Conservation (phyloP, 2,113 vertebrate species). For the Salvelinus alpinus region DNA sequence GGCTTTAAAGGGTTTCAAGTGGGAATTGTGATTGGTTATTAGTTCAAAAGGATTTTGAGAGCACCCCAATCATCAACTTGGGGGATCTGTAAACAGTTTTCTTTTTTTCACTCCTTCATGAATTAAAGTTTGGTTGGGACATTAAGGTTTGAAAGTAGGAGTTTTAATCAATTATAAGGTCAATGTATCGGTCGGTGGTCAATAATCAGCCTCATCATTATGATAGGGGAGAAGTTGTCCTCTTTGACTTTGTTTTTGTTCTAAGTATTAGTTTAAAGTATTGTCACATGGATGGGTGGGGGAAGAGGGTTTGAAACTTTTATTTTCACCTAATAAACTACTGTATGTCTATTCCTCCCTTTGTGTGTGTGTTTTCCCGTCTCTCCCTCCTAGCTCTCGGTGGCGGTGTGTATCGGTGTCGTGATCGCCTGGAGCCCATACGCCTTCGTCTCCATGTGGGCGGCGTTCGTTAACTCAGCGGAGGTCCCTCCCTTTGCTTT, state of each 20-base stretch:
- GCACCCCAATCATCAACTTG: background rate
- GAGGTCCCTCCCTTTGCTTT: constrained; percentile 77
- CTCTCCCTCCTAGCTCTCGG: constrained; percentile 69
- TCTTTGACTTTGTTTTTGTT: too few species aligned
- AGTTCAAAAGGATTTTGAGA: background rate
- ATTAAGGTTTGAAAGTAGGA: too few species aligned
- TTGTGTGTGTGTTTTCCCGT: constrained; percentile 7
- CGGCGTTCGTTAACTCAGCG: constrained; percentile 66
- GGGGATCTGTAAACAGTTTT: too few species aligned
- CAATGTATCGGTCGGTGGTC: too few species aligned
- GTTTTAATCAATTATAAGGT: too few species aligned
- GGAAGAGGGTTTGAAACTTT: background rate
- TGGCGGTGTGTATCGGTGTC: constrained; percentile 82
- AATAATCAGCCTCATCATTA: too few species aligned
- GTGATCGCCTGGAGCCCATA: constrained; percentile 85
- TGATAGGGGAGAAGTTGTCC: too few species aligned
- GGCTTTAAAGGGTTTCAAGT: background rate
- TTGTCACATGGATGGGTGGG: background rate
- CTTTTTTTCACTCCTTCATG: too few species aligned
- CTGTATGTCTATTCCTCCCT: background rate
- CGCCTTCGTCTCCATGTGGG: constrained; percentile 78
- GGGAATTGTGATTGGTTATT: too few species aligned
- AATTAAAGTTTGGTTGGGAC: too few species aligned
- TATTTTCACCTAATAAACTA: background rate
- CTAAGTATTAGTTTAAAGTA: too few species aligned